Evolutionary conservation across 2,113 vertebrate genomes (phyloP).

Genomic region (Tupaia tana): DNA sequence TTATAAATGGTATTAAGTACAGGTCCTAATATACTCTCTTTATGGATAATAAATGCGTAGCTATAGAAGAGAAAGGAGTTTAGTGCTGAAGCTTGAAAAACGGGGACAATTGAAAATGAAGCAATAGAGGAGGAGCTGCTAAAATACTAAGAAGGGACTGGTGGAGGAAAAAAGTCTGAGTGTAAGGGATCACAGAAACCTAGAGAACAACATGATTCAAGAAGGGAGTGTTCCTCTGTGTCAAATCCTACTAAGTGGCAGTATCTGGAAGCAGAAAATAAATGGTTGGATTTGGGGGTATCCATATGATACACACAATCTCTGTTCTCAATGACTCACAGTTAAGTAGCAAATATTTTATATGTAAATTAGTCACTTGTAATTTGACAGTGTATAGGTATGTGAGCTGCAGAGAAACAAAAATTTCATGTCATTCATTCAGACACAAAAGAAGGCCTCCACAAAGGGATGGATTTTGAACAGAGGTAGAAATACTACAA

Average conservation of each 20-base stretch:
- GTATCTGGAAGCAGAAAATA: constrained; percentile 25
- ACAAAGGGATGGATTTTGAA: constrained; percentile 7
- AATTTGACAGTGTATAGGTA: not conserved
- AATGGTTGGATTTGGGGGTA: not conserved
- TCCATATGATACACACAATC: not conserved
- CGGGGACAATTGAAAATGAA: not conserved
- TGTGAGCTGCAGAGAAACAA: not conserved
- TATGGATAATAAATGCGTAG: not conserved
- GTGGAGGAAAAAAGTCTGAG: not conserved
- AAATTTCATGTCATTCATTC: not conserved
- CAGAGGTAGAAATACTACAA: not conserved
- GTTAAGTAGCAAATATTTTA: not conserved
- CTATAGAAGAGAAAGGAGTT: constrained; percentile 19
- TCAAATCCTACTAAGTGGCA: not conserved
- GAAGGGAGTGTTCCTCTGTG: not conserved
- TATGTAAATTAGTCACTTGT: constrained; percentile 21
- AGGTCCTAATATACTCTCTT: not conserved
- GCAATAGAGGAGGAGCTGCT: not conserved
- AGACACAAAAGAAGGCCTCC: not conserved
- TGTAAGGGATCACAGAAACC: not conserved
- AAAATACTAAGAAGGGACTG: not conserved
- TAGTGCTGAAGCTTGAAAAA: not conserved
- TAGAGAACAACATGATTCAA: constrained; percentile 41
- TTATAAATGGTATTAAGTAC: not conserved
- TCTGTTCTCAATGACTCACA: not conserved